These are phyloP conservation scores for Falco peregrinus DNA, from an alignment of 2,797 vertebrate species.

Conservation along the genomic window DNA sequence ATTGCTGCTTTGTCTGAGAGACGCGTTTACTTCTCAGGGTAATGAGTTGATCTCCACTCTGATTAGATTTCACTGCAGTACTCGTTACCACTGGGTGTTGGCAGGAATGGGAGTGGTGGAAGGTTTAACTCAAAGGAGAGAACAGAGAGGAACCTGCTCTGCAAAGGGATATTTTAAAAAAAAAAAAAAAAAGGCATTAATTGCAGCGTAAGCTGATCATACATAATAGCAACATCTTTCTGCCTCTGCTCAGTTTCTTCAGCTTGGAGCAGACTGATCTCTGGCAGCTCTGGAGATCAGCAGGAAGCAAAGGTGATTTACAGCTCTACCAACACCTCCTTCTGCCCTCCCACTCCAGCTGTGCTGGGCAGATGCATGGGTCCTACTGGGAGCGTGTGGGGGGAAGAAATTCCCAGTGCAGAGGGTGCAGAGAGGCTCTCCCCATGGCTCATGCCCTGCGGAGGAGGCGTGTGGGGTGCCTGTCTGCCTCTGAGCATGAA, in stretches of 20 bases:
- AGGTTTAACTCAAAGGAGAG: conserved; percentile 49
- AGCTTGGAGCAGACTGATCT: background rate
- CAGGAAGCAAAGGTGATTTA: conserved; percentile 27
- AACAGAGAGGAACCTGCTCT: conserved; percentile 40
- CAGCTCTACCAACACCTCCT: background rate
- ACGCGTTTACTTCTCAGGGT: conserved; percentile 65
- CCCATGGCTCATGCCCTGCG: fast-evolving
- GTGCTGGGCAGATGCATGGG: fast-evolving
- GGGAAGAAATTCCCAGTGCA: background rate
- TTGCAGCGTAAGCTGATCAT: background rate
- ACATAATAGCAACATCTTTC: background rate
- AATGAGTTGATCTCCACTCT: conserved; percentile 49
- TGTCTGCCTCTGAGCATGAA: background rate
- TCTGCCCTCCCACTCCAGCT: background rate
- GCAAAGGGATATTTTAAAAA: background rate
- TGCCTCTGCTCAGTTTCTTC: background rate
- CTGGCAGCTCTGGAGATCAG: background rate
- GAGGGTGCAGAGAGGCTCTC: background rate
- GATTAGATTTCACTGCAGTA: conserved; percentile 63
- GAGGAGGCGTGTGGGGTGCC: background rate
- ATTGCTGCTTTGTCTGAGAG: conserved; percentile 71
- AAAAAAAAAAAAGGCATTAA: background rate
- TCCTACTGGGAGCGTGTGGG: background rate
- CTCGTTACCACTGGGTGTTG: conserved; percentile 59
- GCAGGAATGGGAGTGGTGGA: conserved; percentile 60